Percentiles rank a stretch among this genome's conserved stretches.
phyloP scores from a whole-genome alignment of 2,797 vertebrate species.

The Scolopax bukidnonensis region DNA sequence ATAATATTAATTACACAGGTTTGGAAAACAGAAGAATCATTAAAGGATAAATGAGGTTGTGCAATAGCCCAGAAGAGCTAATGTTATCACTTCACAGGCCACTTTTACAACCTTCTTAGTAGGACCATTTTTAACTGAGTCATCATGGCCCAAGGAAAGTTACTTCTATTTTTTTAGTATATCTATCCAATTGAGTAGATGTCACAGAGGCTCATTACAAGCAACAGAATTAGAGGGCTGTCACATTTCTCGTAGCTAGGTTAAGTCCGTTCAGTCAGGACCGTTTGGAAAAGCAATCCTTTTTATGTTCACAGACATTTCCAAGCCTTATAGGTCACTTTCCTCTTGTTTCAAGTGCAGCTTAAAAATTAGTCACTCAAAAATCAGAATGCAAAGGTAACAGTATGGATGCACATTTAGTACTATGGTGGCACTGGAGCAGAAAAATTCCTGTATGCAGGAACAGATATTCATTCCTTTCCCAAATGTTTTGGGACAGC shows the following conservation, averaged over 20 bases:
- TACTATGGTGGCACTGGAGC: background rate
- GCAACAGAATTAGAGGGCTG: background rate
- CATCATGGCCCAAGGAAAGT: conserved; percentile 30
- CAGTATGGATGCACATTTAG: background rate
- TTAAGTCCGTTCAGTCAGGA: background rate
- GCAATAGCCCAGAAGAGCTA: conserved; percentile 48
- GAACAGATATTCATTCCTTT: background rate
- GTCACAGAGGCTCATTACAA: background rate
- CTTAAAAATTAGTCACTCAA: background rate
- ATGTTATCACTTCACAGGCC: conserved; percentile 49
- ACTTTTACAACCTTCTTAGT: conserved; percentile 39
- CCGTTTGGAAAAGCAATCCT: background rate
- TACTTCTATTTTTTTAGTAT: conserved; percentile 4
- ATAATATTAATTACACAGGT: conserved; percentile 62
- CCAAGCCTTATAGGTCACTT: background rate
- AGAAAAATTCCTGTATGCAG: background rate
- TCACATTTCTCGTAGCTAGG: background rate
- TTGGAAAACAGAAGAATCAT: conserved; percentile 68
- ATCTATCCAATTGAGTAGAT: background rate
- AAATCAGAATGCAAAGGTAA: background rate
- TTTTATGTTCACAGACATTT: background rate
- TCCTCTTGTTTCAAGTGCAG: background rate
- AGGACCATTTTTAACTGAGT: conserved; percentile 61
- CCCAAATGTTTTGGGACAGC: background rate
- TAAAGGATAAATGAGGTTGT: conserved; percentile 63